Evolutionary conservation across 2,113 vertebrate genomes (phyloP).

Genomic region (Hyperoodon ampullatus): DNA sequence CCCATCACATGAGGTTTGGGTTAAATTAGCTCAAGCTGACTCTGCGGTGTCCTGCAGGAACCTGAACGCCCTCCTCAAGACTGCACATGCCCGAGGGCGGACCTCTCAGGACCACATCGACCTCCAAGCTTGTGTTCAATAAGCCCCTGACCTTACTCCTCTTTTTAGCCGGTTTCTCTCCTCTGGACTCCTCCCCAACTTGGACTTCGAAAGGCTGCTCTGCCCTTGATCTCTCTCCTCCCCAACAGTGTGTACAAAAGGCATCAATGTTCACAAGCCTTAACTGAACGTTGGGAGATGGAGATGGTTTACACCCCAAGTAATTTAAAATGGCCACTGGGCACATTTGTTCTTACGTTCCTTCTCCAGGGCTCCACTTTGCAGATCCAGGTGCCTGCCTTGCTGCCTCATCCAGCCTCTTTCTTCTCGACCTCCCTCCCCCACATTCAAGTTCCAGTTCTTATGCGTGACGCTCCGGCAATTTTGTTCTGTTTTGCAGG

Average conservation of each 20-base stretch:
- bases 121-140: not conserved
- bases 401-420: not conserved
- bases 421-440: rapidly evolving
- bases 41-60: not conserved
- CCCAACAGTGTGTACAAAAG: not conserved
- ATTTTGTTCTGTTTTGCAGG: not conserved
- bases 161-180: not conserved
- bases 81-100: rapidly evolving
- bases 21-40: slow-evolving; percentile 17
- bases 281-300: not conserved
- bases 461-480: rapidly evolving
- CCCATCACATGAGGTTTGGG: not conserved
- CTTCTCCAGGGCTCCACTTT: not conserved
- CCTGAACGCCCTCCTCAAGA: not conserved
- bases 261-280: not conserved
- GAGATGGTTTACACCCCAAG: not conserved
- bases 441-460: not conserved
- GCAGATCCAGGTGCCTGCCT: not conserved
- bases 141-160: not conserved
- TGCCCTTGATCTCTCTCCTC: not conserved
- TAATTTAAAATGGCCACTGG: not conserved
- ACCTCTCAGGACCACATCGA: not conserved
- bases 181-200: not conserved
- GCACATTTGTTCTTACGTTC: not conserved
- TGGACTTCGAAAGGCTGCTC: not conserved